Evolutionary conservation across 2,113 vertebrate species (phyloP).

Genomic region (Malurus elegans): DNA sequence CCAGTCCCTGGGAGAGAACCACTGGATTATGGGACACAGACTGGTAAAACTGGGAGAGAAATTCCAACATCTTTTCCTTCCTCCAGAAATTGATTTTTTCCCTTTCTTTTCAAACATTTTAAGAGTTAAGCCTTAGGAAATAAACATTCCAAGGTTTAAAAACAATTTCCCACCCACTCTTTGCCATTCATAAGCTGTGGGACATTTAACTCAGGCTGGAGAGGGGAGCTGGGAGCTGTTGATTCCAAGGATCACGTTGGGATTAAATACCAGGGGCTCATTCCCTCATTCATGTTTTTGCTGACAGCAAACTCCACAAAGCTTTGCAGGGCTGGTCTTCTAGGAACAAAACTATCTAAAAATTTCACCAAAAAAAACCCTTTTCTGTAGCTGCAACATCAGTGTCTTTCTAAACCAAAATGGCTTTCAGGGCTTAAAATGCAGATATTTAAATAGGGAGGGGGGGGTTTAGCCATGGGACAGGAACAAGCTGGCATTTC

Average conservation of each 20-base stretch:
- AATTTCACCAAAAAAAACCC: fast-evolving
- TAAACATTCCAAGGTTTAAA: neutral
- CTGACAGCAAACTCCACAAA: neutral
- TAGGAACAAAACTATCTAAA: neutral
- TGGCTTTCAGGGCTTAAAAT: neutral
- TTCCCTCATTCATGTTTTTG: neutral
- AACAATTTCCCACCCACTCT: neutral
- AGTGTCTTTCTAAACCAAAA: neutral
- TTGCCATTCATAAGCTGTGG: neutral
- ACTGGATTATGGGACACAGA: fast-evolving
- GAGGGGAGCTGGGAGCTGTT: neutral
- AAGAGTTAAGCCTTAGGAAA: neutral
- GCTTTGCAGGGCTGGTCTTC: neutral
- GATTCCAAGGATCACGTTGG: neutral
- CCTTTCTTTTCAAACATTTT: neutral
- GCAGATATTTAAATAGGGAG: neutral
- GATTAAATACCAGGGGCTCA: neutral
- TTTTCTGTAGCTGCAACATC: neutral
- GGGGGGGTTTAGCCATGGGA: neutral
- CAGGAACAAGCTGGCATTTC: neutral
- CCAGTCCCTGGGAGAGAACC: neutral
- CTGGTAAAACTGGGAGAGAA: neutral
- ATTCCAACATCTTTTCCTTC: neutral
- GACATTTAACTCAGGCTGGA: neutral
- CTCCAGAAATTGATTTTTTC: neutral